Evolutionary conservation across 2,888 invertebrate genomes (phyloP).

Genomic region (Oxytorus armatus): DNA sequence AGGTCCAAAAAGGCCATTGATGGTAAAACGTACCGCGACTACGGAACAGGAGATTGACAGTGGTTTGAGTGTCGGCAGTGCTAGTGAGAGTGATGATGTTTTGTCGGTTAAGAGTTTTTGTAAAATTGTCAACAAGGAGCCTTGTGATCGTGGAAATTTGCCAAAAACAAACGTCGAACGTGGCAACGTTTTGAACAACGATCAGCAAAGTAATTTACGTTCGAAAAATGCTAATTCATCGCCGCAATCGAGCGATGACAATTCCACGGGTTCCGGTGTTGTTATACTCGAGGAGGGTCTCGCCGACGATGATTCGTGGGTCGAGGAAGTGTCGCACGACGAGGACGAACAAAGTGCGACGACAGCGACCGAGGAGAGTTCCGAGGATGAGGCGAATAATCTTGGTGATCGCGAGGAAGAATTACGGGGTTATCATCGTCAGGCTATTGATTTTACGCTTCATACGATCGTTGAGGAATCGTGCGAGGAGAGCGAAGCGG

Average conservation of each 20-base stretch:
- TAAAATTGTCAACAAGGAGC: not conserved
- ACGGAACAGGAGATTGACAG: constrained; percentile 77
- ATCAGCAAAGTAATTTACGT: constrained; percentile 43
- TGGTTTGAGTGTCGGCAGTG: constrained; percentile 81
- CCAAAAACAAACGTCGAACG: not conserved
- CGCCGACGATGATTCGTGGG: constrained; percentile 96
- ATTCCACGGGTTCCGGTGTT: constrained; percentile 4
- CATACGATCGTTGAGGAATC: constrained; percentile 98
- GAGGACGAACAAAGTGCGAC: constrained; percentile 88
- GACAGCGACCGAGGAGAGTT: constrained; percentile 89
- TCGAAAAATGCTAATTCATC: not conserved
- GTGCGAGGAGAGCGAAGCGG: constrained; percentile 96
- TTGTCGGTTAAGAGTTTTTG: not conserved
- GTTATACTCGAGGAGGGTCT: constrained; percentile 93
- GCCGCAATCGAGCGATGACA: no score
- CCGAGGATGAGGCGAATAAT: constrained; percentile 88
- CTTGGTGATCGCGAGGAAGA: constrained; percentile 91
- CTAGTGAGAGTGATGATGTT: constrained; percentile 82
- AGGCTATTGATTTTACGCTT: constrained; percentile 94
- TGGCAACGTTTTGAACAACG: constrained; percentile 64
- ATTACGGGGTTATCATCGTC: constrained; percentile 92
- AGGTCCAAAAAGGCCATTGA: constrained; percentile 78
- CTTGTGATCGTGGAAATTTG: not conserved
- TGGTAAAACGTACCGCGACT: constrained; percentile 77
- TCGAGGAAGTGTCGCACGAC: constrained; percentile 93